Conservation (phyloP, 2,888 invertebrate species). For the Anoncus sp. region DNA sequence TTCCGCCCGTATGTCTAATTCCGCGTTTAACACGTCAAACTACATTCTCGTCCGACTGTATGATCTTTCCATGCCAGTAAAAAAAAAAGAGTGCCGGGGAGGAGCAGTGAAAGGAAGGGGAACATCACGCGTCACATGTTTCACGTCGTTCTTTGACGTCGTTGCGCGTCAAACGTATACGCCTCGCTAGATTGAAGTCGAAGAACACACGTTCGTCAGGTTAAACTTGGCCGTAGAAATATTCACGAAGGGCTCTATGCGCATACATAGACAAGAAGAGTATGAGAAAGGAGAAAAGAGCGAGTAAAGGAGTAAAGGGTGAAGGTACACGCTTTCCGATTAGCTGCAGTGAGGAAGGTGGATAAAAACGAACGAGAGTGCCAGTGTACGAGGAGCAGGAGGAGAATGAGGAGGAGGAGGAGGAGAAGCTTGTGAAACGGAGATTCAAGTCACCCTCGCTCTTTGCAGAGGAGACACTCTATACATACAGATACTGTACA, state of each 20-base stretch:
- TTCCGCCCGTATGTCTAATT: conserved; percentile 65
- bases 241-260: conserved; percentile 40
- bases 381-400: conserved; percentile 37
- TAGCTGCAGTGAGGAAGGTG: conserved; percentile 55
- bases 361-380: conserved; percentile 38
- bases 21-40: conserved; percentile 67
- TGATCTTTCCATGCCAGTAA: conserved; percentile 59
- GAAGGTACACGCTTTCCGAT: conserved; percentile 51
- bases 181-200: conserved; percentile 49
- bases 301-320: conserved; percentile 64
- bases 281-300: conserved; percentile 54
- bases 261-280: conserved; percentile 32
- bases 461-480: conserved; percentile 36
- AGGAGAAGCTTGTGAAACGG: conserved; percentile 47
- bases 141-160: conserved; percentile 72
- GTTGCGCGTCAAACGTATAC: conserved; percentile 69
- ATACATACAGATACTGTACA: conserved; percentile 25
- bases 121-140: conserved; percentile 47
- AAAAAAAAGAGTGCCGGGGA: conserved; percentile 38
- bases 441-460: conserved; percentile 42
- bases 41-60: conserved; percentile 40
- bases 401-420: conserved; percentile 37
- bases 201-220: conserved; percentile 44
- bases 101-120: conserved; percentile 5
- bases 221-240: conserved; percentile 33